Evolutionary conservation across 2,113 vertebrate species (phyloP).

Genomic region (Falcunculus frontatus): DNA sequence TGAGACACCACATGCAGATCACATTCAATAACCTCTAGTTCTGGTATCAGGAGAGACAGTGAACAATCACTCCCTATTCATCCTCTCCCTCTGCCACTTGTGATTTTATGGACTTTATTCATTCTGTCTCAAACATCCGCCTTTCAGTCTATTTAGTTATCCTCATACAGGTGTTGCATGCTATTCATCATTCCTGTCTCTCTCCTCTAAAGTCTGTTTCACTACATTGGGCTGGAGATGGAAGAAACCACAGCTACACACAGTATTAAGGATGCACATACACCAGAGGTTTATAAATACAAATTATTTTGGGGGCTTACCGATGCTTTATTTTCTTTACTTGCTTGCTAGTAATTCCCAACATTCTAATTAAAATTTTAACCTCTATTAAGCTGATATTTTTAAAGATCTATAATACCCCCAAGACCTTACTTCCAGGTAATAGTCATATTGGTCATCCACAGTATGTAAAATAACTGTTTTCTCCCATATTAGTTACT

Average conservation of each 20-base stretch:
- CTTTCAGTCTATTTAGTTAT: neutral
- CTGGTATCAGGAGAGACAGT: neutral
- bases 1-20: neutral
- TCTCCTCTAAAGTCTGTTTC: neutral
- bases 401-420: neutral
- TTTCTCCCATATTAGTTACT: neutral
- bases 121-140: neutral
- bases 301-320: neutral
- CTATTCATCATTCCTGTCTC: neutral
- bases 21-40: neutral
- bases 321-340: neutral
- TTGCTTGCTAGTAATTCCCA: neutral
- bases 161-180: neutral
- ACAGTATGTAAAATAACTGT: neutral
- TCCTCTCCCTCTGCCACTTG: neutral
- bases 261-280: neutral
- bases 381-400: neutral
- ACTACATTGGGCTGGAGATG: neutral
- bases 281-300: neutral
- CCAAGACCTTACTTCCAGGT: neutral
- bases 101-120: conserved; percentile 17
- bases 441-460: neutral
- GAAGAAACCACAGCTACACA: neutral
- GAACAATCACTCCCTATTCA: neutral
- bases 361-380: neutral